A percentile compares a stretch with the other conserved stretches of the same genome.
Evolutionary conservation across 2,797 vertebrate species (phyloP).

Genomic region (Tachyglossus aculeatus): DNA sequence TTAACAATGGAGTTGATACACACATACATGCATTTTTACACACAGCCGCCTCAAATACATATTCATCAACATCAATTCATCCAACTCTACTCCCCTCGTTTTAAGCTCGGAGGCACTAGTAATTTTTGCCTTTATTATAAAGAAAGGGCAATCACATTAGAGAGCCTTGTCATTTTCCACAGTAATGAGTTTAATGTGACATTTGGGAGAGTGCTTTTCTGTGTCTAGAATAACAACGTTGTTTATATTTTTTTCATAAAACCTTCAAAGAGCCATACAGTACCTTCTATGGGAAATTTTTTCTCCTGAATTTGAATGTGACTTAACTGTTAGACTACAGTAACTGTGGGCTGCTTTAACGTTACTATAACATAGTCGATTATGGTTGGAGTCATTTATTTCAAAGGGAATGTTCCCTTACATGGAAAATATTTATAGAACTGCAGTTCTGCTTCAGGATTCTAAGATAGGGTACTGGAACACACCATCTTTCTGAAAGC

Average conservation of each 20-base stretch:
- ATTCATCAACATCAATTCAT: constrained; percentile 63
- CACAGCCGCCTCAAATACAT: constrained; percentile 39
- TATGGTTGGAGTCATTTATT: constrained; percentile 42
- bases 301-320: constrained; percentile 57
- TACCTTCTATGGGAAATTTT: constrained; percentile 29
- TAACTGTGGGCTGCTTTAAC: constrained; percentile 67
- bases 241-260: constrained; percentile 64
- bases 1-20: not conserved
- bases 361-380: constrained; percentile 42
- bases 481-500: not conserved
- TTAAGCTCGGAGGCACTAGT: constrained; percentile 52
- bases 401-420: constrained; percentile 41
- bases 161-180: constrained; percentile 59
- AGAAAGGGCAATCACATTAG: constrained; percentile 69
- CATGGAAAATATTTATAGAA: constrained; percentile 53
- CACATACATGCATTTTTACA: constrained; percentile 21
- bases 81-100: constrained; percentile 60
- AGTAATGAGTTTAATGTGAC: constrained; percentile 62
- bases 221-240: constrained; percentile 55
- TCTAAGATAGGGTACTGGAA: constrained; percentile 23
- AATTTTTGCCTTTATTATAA: constrained; percentile 69
- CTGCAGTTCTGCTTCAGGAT: not conserved
- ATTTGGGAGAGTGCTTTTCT: constrained; percentile 60
- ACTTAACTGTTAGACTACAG: constrained; percentile 74
- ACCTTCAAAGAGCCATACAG: constrained; percentile 43